These are phyloP conservation scores for Chrysolina americana DNA, from an alignment of 2,888 invertebrate species.

Conservation along the genomic window DNA sequence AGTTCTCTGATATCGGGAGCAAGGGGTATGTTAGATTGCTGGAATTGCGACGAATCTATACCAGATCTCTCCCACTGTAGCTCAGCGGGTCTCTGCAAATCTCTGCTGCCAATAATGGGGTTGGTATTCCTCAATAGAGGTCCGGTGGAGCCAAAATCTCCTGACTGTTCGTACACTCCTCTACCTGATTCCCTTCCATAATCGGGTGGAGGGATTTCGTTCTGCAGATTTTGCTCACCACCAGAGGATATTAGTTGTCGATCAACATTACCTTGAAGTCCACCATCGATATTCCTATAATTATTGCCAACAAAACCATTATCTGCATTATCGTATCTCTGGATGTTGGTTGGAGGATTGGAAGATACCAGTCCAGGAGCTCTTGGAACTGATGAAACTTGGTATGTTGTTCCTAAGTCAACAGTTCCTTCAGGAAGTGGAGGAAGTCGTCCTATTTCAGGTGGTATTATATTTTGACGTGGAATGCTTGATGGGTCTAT, in stretches of 20 bases:
- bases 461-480: slow-evolving; percentile 49
- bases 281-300: slow-evolving; percentile 4
- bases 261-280: slow-evolving; percentile 27
- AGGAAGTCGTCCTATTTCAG: slow-evolving; percentile 43
- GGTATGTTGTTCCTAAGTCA: slow-evolving; percentile 25
- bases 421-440: slow-evolving; percentile 27
- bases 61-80: slow-evolving; percentile 21
- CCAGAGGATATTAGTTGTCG: background rate
- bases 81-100: slow-evolving; percentile 15
- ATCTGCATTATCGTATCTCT: slow-evolving; percentile 39
- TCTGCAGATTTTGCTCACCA: background rate
- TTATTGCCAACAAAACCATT: slow-evolving; percentile 11
- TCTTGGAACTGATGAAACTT: slow-evolving; percentile 38
- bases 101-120: slow-evolving; percentile 30
- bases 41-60: slow-evolving; percentile 35
- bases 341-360: slow-evolving; percentile 38
- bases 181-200: slow-evolving; percentile 11
- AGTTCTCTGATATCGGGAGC: background rate
- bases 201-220: background rate
- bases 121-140: slow-evolving; percentile 38
- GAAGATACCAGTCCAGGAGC: slow-evolving; percentile 29
- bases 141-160: background rate
- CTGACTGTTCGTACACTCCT: slow-evolving; percentile 15
- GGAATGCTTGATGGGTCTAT: slow-evolving; percentile 45
- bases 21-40: slow-evolving; percentile 30